Conservation (phyloP, 2,888 invertebrate genomes). For the Ornithoptera alexandrae region DNA sequence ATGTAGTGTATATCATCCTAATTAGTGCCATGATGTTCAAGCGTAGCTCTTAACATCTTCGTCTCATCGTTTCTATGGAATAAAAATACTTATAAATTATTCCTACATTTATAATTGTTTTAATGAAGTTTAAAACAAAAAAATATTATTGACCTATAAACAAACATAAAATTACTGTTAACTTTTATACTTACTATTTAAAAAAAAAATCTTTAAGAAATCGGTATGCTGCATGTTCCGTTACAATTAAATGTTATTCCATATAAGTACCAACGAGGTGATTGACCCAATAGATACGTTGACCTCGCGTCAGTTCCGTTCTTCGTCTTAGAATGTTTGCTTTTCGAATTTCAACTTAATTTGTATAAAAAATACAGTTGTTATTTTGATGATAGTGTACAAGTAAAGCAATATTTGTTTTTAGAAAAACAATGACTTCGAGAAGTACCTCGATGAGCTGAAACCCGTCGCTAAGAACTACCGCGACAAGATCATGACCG, state of each 20-base stretch:
- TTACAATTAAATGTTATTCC: constrained; percentile 3
- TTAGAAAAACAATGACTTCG: constrained; percentile 88
- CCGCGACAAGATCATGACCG: constrained; percentile 95
- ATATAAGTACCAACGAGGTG: constrained; percentile 16
- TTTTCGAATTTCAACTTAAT: constrained; percentile 14
- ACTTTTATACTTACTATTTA: not conserved
- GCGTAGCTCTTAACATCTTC: too few species aligned
- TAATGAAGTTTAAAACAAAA: too few species aligned
- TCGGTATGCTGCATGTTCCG: not conserved
- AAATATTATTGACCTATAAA: not conserved
- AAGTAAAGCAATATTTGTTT: constrained; percentile 37
- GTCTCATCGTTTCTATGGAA: too few species aligned
- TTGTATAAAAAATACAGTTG: too few species aligned
- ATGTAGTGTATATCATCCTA: not conserved
- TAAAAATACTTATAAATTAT: too few species aligned
- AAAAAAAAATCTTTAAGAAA: not conserved
- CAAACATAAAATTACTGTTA: not conserved
- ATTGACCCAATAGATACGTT: constrained; percentile 26
- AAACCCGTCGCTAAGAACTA: constrained; percentile 92
- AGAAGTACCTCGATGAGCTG: constrained; percentile 87
- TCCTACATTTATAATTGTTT: too few species aligned
- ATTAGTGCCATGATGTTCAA: not conserved
- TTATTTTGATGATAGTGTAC: constrained; percentile 1
- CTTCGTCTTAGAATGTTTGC: constrained; percentile 23
- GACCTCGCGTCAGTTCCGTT: constrained; percentile 24